Evolutionary conservation across 2,113 vertebrate species (phyloP).

Genomic region (Balaeniceps rex): DNA sequence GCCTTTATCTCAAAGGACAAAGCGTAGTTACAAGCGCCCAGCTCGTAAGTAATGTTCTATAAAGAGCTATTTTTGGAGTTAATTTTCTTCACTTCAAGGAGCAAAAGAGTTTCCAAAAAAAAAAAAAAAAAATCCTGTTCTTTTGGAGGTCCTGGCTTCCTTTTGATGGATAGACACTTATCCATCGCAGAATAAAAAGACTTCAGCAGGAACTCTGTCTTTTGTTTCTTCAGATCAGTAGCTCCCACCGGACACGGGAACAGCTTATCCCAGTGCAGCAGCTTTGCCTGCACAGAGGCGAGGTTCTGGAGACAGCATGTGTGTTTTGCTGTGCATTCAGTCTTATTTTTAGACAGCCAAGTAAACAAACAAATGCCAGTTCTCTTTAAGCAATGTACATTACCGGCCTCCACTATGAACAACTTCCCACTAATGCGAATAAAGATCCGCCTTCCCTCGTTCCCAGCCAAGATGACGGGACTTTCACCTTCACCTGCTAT

Average conservation of each 20-base stretch:
- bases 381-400: neutral
- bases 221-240: neutral
- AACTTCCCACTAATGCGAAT: neutral
- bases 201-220: neutral
- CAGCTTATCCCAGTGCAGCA: neutral
- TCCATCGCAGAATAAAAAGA: neutral
- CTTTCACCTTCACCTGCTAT: neutral
- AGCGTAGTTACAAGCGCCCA: neutral
- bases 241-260: neutral
- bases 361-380: neutral
- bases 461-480: neutral
- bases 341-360: slow-evolving; percentile 11
- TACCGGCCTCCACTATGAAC: fast-evolving
- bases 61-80: neutral
- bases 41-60: neutral
- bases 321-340: neutral
- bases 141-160: neutral
- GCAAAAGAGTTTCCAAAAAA: neutral
- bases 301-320: neutral
- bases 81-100: neutral
- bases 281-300: neutral
- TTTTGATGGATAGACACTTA: neutral
- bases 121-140: neutral
- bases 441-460: neutral
- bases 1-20: neutral